Evolutionary conservation across 2,797 vertebrate genomes (phyloP).

Genomic region (Menidia menidia): DNA sequence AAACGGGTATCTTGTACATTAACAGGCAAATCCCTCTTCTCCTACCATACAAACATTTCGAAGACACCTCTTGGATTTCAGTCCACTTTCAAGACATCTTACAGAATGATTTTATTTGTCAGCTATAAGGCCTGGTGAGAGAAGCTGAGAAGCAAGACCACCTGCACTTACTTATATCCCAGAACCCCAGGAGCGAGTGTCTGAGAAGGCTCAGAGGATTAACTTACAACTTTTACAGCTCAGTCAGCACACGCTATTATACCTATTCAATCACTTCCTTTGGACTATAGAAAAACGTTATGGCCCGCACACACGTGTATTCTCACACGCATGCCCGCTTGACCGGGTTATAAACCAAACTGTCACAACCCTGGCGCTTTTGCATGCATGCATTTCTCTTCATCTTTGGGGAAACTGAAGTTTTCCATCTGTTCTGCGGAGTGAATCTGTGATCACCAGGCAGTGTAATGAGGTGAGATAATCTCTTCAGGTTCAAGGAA

Average conservation of each 20-base stretch:
- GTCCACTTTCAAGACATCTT: conserved; percentile 44
- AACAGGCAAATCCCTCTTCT: conserved; percentile 12
- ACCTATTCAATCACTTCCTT: conserved; percentile 76
- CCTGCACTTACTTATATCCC: conserved; percentile 79
- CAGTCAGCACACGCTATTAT: conserved; percentile 72
- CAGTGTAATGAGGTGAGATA: conserved; percentile 78
- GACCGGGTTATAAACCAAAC: conserved; percentile 56
- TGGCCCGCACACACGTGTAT: conserved; percentile 20
- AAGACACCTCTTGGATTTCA: conserved; percentile 25
- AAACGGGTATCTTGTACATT: conserved; percentile 13
- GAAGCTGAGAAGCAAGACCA: conserved; percentile 68
- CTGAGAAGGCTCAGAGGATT: conserved; percentile 74
- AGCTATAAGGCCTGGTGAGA: conserved; percentile 49
- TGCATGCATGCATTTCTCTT: conserved; percentile 63
- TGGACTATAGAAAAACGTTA: conserved; percentile 72
- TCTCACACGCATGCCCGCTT: conserved; percentile 39
- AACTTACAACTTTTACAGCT: conserved; percentile 80
- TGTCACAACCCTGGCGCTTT: conserved; percentile 61
- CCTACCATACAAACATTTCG: conserved; percentile 30
- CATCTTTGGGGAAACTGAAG: conserved; percentile 59
- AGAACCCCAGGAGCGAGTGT: conserved; percentile 67
- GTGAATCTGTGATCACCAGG: conserved; percentile 63
- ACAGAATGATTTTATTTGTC: conserved; percentile 66
- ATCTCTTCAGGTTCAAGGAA: conserved; percentile 60
- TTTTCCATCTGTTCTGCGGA: conserved; percentile 73